These are phyloP conservation scores for Helleia helle DNA, from an alignment of 2,888 invertebrate genomes.

Conservation along the genomic window DNA sequence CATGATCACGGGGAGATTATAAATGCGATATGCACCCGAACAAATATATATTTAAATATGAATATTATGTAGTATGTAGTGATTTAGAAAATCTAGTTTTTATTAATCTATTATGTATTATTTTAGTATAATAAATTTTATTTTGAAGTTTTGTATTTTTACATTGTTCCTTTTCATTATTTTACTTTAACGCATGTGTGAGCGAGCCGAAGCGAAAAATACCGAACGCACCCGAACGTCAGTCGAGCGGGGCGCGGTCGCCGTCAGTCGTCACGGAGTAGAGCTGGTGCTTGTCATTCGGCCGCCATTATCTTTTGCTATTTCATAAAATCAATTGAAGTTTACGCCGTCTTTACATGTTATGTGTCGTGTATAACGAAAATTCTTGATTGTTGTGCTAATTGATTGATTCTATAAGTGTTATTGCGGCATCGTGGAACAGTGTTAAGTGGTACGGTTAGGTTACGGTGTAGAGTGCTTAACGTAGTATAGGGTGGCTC, in stretches of 20 bases:
- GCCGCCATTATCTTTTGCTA: slow-evolving; percentile 76
- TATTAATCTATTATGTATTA: background rate
- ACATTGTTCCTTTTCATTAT: slow-evolving; percentile 49
- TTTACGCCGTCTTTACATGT: slow-evolving; percentile 54
- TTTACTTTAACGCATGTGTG: slow-evolving; percentile 63
- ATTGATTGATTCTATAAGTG: slow-evolving; percentile 27
- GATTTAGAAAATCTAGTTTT: background rate
- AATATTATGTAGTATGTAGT: too few species aligned
- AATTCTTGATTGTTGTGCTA: slow-evolving; percentile 31
- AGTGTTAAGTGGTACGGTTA: slow-evolving; percentile 61
- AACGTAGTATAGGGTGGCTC: slow-evolving; percentile 63
- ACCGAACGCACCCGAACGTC: slow-evolving; percentile 68
- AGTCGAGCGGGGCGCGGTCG: slow-evolving; percentile 76
- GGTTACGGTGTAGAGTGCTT: slow-evolving; percentile 61
- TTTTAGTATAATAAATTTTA: background rate
- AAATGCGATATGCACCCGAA: too few species aligned
- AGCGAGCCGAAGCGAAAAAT: slow-evolving; percentile 63
- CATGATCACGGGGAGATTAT: too few species aligned
- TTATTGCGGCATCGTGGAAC: slow-evolving; percentile 25
- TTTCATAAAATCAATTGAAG: slow-evolving; percentile 67
- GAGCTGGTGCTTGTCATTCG: slow-evolving; percentile 74
- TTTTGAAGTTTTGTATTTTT: slow-evolving; percentile 21
- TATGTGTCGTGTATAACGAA: slow-evolving; percentile 41
- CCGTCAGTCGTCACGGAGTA: slow-evolving; percentile 75
- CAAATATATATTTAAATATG: too few species aligned